These are phyloP conservation scores for Takifugu bimaculatus DNA, from an alignment of 2,113 vertebrate genomes.

Conservation along the genomic window DNA sequence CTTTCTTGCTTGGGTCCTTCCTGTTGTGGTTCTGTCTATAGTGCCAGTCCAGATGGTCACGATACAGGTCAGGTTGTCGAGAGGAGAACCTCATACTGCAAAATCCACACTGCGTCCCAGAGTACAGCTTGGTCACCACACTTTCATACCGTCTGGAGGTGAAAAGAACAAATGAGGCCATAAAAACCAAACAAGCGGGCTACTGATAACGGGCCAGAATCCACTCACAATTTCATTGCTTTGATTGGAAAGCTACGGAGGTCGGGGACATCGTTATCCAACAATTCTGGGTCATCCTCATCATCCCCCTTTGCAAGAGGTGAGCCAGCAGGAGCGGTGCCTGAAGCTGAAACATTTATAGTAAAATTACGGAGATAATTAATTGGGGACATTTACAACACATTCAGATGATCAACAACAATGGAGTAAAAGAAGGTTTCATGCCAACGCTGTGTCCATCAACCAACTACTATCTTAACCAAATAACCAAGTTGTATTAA, in stretches of 20 bases:
- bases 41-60: constrained; percentile 98
- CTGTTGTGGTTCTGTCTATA: constrained; percentile 95
- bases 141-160: constrained; percentile 84
- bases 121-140: constrained; percentile 89
- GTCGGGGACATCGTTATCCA: constrained; percentile 88
- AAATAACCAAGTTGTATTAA: no score
- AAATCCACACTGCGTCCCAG: constrained; percentile 97
- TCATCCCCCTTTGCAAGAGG: constrained; percentile 77
- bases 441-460: no score
- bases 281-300: constrained; percentile 82
- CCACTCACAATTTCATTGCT: constrained; percentile 88
- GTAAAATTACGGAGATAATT: background rate
- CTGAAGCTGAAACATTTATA: constrained; percentile 1
- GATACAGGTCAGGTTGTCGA: constrained; percentile 94
- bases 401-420: no score
- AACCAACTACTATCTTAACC: no score
- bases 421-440: background rate
- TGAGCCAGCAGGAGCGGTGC: constrained; percentile 52
- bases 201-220: background rate
- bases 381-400: background rate
- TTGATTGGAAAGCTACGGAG: constrained; percentile 89
- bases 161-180: background rate
- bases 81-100: constrained; percentile 97
- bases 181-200: background rate
- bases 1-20: constrained; percentile 92